These are phyloP conservation scores for Lepus townsendii DNA, from an alignment of 2,797 vertebrate genomes.

Conservation along the genomic window DNA sequence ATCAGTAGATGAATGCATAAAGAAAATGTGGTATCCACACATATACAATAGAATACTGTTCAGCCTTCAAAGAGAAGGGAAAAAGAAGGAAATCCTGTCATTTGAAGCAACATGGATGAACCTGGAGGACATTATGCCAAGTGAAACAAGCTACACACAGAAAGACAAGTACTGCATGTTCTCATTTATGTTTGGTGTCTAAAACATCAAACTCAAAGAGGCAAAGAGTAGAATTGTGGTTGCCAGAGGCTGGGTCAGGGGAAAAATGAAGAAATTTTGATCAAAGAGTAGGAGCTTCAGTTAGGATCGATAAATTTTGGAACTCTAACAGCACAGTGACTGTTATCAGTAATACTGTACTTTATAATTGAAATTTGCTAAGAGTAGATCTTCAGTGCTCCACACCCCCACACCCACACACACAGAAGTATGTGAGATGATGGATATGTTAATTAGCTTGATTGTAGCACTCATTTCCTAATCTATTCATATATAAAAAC, in stretches of 20 bases:
- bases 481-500: background rate
- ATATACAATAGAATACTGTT: background rate
- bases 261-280: background rate
- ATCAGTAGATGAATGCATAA: background rate
- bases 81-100: background rate
- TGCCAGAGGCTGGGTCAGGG: background rate
- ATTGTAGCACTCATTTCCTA: background rate
- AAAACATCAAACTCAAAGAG: background rate
- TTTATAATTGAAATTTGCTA: background rate
- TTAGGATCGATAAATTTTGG: background rate
- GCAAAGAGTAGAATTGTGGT: background rate
- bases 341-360: background rate
- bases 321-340: background rate
- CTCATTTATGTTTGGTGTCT: background rate
- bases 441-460: background rate
- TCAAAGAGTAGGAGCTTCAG: background rate
- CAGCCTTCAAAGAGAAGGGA: background rate
- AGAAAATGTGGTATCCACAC: background rate
- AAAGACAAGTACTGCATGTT: background rate
- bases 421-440: background rate
- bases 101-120: background rate
- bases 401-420: background rate
- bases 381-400: background rate
- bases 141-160: background rate
- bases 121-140: background rate